Evolutionary conservation across 1,140 invertebrate species (phyloP), one percentile per base, ranked within the genome.

Genomic region (Ceratina japonica): DNA sequence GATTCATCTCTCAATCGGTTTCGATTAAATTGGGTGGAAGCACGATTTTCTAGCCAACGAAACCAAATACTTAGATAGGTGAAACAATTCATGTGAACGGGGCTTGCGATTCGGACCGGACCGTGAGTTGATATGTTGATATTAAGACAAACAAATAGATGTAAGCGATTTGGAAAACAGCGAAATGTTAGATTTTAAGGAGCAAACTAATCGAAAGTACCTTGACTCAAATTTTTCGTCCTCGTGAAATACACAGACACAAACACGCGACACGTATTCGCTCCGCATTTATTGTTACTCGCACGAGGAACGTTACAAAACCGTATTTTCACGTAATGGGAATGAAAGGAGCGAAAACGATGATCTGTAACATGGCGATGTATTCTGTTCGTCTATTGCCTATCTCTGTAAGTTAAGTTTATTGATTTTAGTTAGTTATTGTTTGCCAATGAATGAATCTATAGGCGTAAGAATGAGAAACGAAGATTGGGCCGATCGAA

Each of bases 121-220:
- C 31, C 10, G 31, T 20, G 3, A n/a, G 31, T 15, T 12, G 56
- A 56, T 56, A 7, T 13, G 10, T 44, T 68, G 22, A 49, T 20
- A 20, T 20, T 31, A 52, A 31, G 18, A 44, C 5, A 24, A 44
- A 44, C 10, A 44, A 44, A 44, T 44, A 44, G 37, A 44, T 44
- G 5, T 44, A 44, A 44, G 37, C 10, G 37, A 44, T 44, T 44
- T n/a, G 12, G n/a, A 44, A n/a, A 5, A 22, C 54, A 27, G 64
- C 74, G 64, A 66, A 52, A 59, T 1, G 22, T 31, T 52, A 27
- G 37, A 64, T 37, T n/a, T 15, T 66, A 61, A 61, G 37, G 24
- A 63, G 49, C 5, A 27, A 49, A 68, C 73, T 77, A 71, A 70
- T 76, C 49, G 66, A 78, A 78, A 72, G 75, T 78, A 77, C 68